Percentiles rank a stretch among this genome's conserved stretches.
Conservation (phyloP, 37 sponge, comb jelly and placozoan genomes). For the Aplysina aerophoba region DNA sequence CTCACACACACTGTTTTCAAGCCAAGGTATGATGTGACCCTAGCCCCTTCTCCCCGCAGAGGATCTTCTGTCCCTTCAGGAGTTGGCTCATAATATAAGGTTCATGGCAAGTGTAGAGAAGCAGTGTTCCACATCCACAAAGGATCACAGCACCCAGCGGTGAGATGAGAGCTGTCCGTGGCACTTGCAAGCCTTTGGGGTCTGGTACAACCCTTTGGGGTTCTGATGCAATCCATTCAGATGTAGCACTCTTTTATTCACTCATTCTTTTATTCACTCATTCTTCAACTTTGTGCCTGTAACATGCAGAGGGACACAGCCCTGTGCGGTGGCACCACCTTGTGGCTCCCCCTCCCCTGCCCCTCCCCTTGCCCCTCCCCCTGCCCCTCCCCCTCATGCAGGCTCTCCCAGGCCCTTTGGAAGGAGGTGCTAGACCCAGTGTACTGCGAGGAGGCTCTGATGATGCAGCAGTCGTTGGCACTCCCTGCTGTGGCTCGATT, state of each 20-base stretch:
- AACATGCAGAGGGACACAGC: no score
- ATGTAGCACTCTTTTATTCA: no score
- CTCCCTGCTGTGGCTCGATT: constrained; percentile 31
- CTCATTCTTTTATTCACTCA: no score
- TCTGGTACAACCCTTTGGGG: not conserved
- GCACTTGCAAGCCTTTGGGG: not conserved
- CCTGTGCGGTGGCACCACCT: no score
- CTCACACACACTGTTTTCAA: no score
- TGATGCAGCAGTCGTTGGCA: constrained; percentile 20
- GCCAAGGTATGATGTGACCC: not conserved
- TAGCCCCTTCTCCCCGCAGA: not conserved
- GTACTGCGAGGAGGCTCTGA: constrained; percentile 42
- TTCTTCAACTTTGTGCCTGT: no score
- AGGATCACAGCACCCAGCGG: no score
- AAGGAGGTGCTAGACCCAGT: constrained; percentile 10
- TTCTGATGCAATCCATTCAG: no score
- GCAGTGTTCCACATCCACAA: not conserved
- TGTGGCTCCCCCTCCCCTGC: not conserved
- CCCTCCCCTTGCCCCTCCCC: not conserved
- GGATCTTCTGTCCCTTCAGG: not conserved
- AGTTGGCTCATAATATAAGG: not conserved
- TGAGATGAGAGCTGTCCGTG: not conserved
- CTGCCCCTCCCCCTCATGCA: not conserved
- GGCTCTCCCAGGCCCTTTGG: constrained; percentile 1
- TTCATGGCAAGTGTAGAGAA: not conserved